These are phyloP conservation scores for Vannuccia rotundouncinata DNA, from an alignment of 2,888 invertebrate genomes.

Conservation along the genomic window DNA sequence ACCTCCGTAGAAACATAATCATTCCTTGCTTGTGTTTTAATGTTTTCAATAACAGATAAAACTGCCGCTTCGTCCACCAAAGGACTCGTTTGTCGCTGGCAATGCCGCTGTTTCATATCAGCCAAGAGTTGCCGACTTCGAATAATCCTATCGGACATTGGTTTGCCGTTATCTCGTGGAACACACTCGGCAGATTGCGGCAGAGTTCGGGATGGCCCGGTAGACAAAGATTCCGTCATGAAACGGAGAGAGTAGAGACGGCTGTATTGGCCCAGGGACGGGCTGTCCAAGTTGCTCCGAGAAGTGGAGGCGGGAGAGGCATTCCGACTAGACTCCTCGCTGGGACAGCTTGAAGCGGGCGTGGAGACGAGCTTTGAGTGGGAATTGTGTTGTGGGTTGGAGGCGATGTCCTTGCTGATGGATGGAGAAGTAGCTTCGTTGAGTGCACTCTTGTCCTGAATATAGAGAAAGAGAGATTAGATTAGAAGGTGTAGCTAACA, in stretches of 20 bases:
- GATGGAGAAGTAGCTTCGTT: too few relatives aligned
- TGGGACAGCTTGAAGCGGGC: not conserved
- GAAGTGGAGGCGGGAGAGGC: not conserved
- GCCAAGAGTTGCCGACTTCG: not conserved
- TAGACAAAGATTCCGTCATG: not conserved
- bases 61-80: not conserved
- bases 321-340: not conserved
- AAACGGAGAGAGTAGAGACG: not conserved
- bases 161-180: too few relatives aligned
- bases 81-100: not conserved
- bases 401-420: too few relatives aligned
- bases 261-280: not conserved
- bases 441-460: too few relatives aligned
- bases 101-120: not conserved
- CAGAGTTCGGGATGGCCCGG: not conserved
- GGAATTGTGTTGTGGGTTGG: too few relatives aligned
- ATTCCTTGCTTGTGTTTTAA: not conserved
- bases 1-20: too few relatives aligned
- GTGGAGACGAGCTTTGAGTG: too few relatives aligned
- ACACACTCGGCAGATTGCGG: not conserved
- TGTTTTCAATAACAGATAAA: not conserved
- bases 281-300: not conserved
- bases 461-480: too few relatives aligned
- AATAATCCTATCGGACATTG: not conserved
- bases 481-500: too few relatives aligned